These are phyloP conservation scores for Carassius gibelio DNA, from an alignment of 2,113 vertebrate genomes.

Conservation along the genomic window DNA sequence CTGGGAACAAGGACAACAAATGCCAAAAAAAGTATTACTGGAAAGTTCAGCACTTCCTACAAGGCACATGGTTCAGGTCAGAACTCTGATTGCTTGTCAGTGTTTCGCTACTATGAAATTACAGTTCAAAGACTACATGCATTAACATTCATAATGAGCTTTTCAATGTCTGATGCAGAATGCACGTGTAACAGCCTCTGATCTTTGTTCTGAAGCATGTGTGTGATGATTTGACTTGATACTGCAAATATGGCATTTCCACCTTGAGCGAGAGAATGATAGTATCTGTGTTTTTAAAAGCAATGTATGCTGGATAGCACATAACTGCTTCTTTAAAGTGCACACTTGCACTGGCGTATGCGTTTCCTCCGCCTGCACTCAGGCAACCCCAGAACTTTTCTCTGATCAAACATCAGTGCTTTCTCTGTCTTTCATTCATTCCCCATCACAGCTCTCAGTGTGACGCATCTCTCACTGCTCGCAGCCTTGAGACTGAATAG, in stretches of 20 bases:
- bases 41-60: conserved; percentile 12
- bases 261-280: not conserved
- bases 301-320: not conserved
- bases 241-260: not conserved
- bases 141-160: not conserved
- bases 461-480: conserved; percentile 25
- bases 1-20: conserved; percentile 34
- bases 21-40: conserved; percentile 39
- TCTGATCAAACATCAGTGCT: not conserved
- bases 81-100: conserved; percentile 22
- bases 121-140: not conserved
- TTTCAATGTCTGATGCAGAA: not conserved
- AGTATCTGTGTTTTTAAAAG: conserved; percentile 1
- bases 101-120: not conserved
- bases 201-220: not conserved
- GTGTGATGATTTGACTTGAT: not conserved
- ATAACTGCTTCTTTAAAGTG: not conserved
- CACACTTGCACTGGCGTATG: not conserved
- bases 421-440: not conserved
- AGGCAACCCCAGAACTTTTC: not conserved
- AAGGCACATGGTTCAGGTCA: not conserved
- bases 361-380: not conserved
- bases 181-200: not conserved
- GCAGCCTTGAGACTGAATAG: conserved; percentile 34
- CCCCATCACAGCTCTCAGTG: not conserved